Evolutionary conservation across 30 jellyfish, hydroid and myxozoan genomes (phyloP).

Genomic region (Aurelia aurita): DNA sequence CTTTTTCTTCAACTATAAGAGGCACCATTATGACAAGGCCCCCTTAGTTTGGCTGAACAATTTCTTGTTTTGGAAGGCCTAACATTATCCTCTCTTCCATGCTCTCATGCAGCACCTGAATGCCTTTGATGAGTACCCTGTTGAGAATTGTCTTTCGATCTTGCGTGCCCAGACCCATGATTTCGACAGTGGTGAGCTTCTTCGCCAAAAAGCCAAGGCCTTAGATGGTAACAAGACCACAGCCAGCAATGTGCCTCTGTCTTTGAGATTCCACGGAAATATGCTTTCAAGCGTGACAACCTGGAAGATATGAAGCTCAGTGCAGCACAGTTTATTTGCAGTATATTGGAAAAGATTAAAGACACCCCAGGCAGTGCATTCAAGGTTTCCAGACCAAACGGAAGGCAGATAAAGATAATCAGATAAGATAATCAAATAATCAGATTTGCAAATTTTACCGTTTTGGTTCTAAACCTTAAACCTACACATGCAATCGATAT

Average conservation of each 20-base stretch:
- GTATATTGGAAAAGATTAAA: background rate
- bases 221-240: background rate
- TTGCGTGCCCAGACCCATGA: background rate
- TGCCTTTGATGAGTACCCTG: too few relatives aligned
- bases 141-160: background rate
- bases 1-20: slow-evolving; percentile 15
- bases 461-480: too few relatives aligned
- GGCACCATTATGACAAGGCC: slow-evolving; percentile 26
- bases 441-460: too few relatives aligned
- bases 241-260: background rate
- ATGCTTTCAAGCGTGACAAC: background rate
- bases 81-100: slow-evolving; percentile 1
- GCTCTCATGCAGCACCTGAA: background rate
- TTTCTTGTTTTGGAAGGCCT: background rate
- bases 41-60: background rate
- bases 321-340: background rate
- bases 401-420: background rate
- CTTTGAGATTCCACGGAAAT: background rate
- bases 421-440: background rate
- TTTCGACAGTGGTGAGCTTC: background rate
- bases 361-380: too few relatives aligned
- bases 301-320: background rate
- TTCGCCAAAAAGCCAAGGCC: background rate
- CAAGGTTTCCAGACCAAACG: too few relatives aligned
- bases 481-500: too few relatives aligned